phyloP scores from a whole-genome alignment of 2,888 invertebrate genomes.

The Reticulitermes lucifugus region DNA sequence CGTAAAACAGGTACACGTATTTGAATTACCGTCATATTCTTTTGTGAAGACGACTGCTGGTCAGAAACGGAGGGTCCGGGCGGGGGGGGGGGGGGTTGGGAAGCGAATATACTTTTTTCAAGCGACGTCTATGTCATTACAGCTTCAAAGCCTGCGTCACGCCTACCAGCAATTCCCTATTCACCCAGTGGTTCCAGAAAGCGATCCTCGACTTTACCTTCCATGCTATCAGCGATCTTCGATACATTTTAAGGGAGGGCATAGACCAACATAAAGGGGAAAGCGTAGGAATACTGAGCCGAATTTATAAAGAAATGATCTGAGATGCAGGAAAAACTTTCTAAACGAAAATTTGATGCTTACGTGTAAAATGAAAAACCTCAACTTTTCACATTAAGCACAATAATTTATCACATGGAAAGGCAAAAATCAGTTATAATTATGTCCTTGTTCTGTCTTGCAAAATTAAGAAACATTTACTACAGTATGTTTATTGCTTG shows the following conservation, averaged over 20 bases:
- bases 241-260: not conserved
- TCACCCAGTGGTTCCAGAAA: not conserved
- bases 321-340: too few relatives aligned
- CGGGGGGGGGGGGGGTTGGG: not conserved
- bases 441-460: too few relatives aligned
- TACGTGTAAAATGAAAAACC: too few relatives aligned
- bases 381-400: too few relatives aligned
- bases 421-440: too few relatives aligned
- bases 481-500: too few relatives aligned
- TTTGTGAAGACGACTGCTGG: conserved; percentile 19
- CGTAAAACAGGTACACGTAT: not conserved
- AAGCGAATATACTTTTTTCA: not conserved
- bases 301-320: not conserved
- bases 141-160: not conserved
- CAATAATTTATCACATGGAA: too few relatives aligned
- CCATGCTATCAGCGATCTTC: conserved; percentile 32
- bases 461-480: too few relatives aligned
- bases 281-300: not conserved
- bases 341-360: too few relatives aligned
- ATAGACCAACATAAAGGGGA: not conserved
- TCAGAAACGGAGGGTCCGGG: not conserved
- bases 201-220: not conserved
- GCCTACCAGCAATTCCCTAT: not conserved
- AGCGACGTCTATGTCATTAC: not conserved
- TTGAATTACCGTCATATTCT: not conserved